Conservation (phyloP, 2,113 vertebrate species). For the Hippotragus niger region DNA sequence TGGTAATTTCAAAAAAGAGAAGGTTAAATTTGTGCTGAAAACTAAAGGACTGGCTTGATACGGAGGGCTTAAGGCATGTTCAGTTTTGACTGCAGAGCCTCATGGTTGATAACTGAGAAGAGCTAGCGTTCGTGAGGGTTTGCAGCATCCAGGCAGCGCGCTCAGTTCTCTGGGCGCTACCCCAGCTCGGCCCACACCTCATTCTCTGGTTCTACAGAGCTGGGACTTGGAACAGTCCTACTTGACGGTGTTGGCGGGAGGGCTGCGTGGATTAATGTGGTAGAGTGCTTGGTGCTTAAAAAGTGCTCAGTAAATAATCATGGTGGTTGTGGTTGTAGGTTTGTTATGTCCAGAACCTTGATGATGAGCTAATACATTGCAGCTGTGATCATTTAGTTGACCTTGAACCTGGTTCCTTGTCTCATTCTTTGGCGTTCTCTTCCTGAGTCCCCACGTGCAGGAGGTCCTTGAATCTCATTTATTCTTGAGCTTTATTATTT, state of each 20-base stretch:
- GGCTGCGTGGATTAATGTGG: neutral
- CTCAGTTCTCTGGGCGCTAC: neutral
- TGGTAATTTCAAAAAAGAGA: neutral
- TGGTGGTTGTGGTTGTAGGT: neutral
- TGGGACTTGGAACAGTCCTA: fast-evolving
- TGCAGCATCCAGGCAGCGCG: neutral
- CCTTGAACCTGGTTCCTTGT: neutral
- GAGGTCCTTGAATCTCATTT: neutral
- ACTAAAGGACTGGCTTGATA: neutral
- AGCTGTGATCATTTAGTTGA: neutral
- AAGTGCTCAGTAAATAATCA: neutral
- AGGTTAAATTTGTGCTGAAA: neutral
- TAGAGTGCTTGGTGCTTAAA: neutral
- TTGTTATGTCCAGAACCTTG: neutral
- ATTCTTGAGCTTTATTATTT: neutral
- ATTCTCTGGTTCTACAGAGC: neutral
- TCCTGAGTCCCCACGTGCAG: neutral
- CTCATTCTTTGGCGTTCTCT: neutral
- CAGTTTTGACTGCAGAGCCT: neutral
- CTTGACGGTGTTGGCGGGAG: neutral
- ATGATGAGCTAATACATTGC: neutral
- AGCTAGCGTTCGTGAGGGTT: neutral
- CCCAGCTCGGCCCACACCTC: too few relatives aligned
- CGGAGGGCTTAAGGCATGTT: neutral
- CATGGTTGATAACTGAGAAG: too few relatives aligned